Base-by-base conservation (phyloP, 2,797 vertebrate genomes). In the Nyctalus aviator region DNA sequence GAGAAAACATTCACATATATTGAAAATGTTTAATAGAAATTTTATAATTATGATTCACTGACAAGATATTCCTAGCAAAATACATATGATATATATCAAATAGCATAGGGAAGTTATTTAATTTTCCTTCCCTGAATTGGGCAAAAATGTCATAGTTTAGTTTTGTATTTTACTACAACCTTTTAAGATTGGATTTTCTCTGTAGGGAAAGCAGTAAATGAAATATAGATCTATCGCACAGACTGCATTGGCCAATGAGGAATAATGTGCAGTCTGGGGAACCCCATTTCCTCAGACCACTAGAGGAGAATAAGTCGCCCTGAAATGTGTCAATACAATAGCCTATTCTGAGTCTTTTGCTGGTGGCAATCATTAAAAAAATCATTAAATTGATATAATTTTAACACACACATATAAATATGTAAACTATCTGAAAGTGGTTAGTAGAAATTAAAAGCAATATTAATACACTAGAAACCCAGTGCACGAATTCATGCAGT, bases 121-220 rank as follows among this genome's bases (percentile, higher is more conserved):
- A 84, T 93, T 97, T 96, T 91, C 76, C 72, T 90, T 64, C 46
- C 37, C 41, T 62, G 57, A 73, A 90, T 50, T 64, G 84, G 32
- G 55, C 46, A 75, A 94, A 71, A 77, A 8, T 77, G 37, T 84
- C n/a, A 85, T 44, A 37, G 44, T 90, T 96, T 96, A 81, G 66
- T 88, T 96, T 89, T 90, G 18, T 69, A 69, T 82, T 93, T 87
- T 46, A n/a, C 55, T 78, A 68, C 23, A 93, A 72, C 27, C 64
- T 93, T 88, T 89, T 75, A 86, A 93, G 44, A 95, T 84, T 96
- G 71, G 4, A 81, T 96, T 97, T 96, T 25, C 32, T 94, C 68
- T 95, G 57, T 91, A 95, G 78, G n/a, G 82, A 93, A 96, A 96
- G 82, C 48, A 86, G 62, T 93, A 95, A 84, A 94, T 96, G 87